Evolutionary conservation across 2,113 vertebrate species (phyloP).

Genomic region (Crotalus viridis): DNA sequence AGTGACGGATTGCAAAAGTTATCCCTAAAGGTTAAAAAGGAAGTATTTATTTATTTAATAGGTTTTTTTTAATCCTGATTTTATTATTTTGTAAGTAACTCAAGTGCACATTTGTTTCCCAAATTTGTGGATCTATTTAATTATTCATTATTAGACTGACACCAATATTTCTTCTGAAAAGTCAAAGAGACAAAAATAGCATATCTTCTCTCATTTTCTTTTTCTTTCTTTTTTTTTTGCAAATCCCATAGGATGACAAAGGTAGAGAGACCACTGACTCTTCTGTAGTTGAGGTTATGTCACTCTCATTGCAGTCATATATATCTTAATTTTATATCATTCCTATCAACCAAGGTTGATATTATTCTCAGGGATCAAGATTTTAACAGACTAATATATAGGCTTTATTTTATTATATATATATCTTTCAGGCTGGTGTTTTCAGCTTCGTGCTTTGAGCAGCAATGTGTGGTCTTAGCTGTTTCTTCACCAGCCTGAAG

Average conservation of each 20-base stretch:
- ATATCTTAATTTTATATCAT: neutral
- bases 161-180: neutral
- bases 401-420: too few relatives aligned
- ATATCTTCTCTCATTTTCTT: neutral
- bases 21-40: neutral
- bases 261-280: neutral
- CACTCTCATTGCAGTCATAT: neutral
- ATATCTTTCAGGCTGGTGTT: too few relatives aligned
- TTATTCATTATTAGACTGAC: neutral
- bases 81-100: neutral
- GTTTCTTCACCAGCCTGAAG: too few relatives aligned
- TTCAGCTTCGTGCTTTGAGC: too few relatives aligned
- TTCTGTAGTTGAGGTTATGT: neutral
- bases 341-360: neutral
- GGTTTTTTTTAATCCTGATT: neutral
- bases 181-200: neutral
- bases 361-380: too few relatives aligned
- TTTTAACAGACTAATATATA: too few relatives aligned
- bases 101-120: neutral
- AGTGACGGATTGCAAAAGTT: neutral
- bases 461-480: too few relatives aligned
- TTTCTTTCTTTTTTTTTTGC: neutral
- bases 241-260: neutral
- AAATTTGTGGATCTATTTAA: neutral
- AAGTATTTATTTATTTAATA: neutral